phyloP scores from a whole-genome alignment of 2,113 vertebrate species.

The human region GRCh38 chr3:159774501-159775000 shows the following conservation, averaged over 20 bases:
- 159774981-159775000: slow-evolving; percentile 22
- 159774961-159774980: neutral
- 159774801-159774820: slow-evolving; percentile 2
- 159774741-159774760: neutral
- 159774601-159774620: neutral
- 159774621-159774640: neutral
- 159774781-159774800: neutral
- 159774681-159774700: neutral
- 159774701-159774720: neutral
- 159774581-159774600: neutral
- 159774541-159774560: neutral
- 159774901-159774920: neutral
- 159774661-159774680: neutral
- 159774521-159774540: neutral
- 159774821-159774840: neutral
- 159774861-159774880: neutral
- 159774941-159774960: neutral
- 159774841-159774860: neutral
- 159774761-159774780: neutral
- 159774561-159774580: neutral
- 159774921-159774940: neutral
- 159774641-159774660: neutral
- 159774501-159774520: neutral
- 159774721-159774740: neutral
- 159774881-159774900: neutral